A percentile compares a stretch with the other conserved stretches of the same genome.
Evolutionary conservation across 2,888 invertebrate species (phyloP).

Genomic region (Acronicta aceris): DNA sequence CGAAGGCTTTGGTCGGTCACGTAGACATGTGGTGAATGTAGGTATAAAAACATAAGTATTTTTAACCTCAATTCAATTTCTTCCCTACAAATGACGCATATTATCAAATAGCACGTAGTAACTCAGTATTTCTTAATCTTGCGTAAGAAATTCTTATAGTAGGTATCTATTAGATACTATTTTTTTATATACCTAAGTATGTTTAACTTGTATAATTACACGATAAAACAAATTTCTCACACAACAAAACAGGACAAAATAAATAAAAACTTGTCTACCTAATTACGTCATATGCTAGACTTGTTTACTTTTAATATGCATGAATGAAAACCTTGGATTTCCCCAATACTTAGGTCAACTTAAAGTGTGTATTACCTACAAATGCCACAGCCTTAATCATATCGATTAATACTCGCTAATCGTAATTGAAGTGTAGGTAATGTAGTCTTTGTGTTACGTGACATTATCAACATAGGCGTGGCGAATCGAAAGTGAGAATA

Average conservation of each 20-base stretch:
- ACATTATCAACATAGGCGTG: conserved; percentile 30
- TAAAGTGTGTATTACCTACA: conserved; percentile 20
- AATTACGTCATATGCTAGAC: conserved; percentile 64
- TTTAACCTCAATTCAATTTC: conserved; percentile 38
- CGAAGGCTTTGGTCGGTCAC: conserved; percentile 57
- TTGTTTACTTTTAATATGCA: conserved; percentile 75
- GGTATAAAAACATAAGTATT: conserved; percentile 32
- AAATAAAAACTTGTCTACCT: conserved; percentile 34
- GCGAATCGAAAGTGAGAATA: conserved; percentile 21
- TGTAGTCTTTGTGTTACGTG: conserved; percentile 24
- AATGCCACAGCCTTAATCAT: conserved; percentile 9
- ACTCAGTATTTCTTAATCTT: conserved; percentile 47
- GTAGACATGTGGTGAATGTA: conserved; percentile 50
- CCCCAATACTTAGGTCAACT: conserved; percentile 52
- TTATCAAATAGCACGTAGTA: conserved; percentile 24
- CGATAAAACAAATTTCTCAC: conserved; percentile 20
- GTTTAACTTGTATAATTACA: background rate
- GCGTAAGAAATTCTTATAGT: conserved; percentile 30
- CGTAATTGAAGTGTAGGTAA: conserved; percentile 4
- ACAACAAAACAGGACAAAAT: conserved; percentile 41
- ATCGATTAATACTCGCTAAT: background rate
- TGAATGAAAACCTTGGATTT: conserved; percentile 83
- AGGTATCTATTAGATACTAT: background rate
- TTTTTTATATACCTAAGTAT: too few relatives aligned
- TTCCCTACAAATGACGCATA: conserved; percentile 43